Evolutionary conservation across 2,888 invertebrate species (phyloP).

Genomic region (Patella caerulea): DNA sequence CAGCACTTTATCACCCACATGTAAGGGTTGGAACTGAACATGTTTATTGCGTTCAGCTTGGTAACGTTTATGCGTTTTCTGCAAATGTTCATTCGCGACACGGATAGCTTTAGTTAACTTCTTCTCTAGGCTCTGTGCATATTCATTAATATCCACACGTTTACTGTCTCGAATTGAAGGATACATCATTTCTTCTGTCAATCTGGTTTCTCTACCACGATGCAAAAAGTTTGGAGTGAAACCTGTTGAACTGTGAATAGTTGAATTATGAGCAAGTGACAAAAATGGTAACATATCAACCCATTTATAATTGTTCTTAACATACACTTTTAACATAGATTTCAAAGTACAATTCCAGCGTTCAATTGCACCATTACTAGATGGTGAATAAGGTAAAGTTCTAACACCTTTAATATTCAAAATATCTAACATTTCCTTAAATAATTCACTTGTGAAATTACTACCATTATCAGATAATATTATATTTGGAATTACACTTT

Average conservation of each 20-base stretch:
- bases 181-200: slow-evolving; percentile 7
- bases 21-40: neutral
- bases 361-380: neutral
- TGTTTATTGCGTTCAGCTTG: neutral
- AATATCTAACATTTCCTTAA: neutral
- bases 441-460: neutral
- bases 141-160: neutral
- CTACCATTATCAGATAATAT: neutral
- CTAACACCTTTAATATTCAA: neutral
- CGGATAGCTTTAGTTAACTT: slow-evolving; percentile 6
- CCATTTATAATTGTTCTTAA: neutral
- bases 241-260: neutral
- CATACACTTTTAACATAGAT: neutral
- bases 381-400: neutral
- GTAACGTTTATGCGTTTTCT: neutral
- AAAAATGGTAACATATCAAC: slow-evolving; percentile 7
- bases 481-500: neutral
- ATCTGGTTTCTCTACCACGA: neutral
- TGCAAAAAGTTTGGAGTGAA: slow-evolving; percentile 10
- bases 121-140: neutral
- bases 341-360: neutral
- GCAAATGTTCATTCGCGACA: neutral
- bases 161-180: neutral
- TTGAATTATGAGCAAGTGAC: slow-evolving; percentile 8
- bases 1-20: neutral